Base-by-base conservation (phyloP, 30 jellyfish, hydroid and myxozoan genomes). In the Turritopsis dohrnii region DNA sequence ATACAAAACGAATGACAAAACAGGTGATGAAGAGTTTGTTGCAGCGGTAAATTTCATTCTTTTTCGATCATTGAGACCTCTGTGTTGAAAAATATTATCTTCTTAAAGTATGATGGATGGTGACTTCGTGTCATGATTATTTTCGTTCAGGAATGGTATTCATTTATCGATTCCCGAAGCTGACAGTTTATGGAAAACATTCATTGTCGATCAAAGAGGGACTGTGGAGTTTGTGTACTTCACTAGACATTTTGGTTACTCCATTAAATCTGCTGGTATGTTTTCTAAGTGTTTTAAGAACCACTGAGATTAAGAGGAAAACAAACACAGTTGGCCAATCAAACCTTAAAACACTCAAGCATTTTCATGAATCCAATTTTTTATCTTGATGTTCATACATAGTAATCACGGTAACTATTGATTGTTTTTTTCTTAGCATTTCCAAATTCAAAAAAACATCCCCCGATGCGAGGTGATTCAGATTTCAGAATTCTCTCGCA, bases 401-500 rank as follows among this genome's bases (percentile, higher is more conserved):
- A 72, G 28, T 21, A 1, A 18, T 21, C 29, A 18, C 81, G 28
- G 19, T 19, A 72, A 72, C 19, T 72, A 0, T 72, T 0, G 29
- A 19, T 18, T 0, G 22, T 60, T 79, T 21, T 52, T 21, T 26
- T 53, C 77, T 18, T 73, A 86, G 94, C 96, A 4, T 91, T 76
- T 83, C 97, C 97, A 72, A 87, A 90, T 81, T 82, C 97, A 8
- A 90, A 90, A 81, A 31, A 80, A 13, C 83, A 87, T 8, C 97
- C 96, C 8, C 97, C 97, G 52, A 73, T 81, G 52, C 83, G 88
- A n/a, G 97, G 97, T 7, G 96, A 86, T 86, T 75, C 88, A 23
- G 97, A 91, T 76, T 91, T 91, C 81, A 41, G 89, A 1, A 21
- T 91, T 31, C 86, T 89, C 21, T 91, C 97, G 7, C 87, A 86